Base-by-base conservation (phyloP, 2,797 vertebrate genomes). In the Stomatorhinus walkeri region DNA sequence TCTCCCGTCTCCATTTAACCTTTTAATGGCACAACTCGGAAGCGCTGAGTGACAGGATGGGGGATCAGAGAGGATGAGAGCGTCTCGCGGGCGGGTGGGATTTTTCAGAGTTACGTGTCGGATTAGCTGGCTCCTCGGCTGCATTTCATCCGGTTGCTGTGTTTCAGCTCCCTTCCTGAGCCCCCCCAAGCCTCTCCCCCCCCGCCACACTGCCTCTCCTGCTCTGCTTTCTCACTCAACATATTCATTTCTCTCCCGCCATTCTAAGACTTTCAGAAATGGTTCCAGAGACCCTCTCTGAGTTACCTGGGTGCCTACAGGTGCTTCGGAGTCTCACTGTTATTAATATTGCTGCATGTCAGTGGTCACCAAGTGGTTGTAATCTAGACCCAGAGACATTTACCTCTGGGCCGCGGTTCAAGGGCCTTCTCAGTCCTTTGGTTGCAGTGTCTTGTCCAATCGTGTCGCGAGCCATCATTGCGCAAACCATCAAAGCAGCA, bases 41-140 rank as follows among this genome's bases (percentile, higher is more conserved):
- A n/a, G 81, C 6, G 22, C 10, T 85, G 87, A 24, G 14, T 40
- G 48, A 16, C 72, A 24, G 4, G 72, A 48, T 19, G 84, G 59
- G 2, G 22, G 59, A 24, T 48, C 12, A 36, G 46, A 10, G 16
- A 32, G 12, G 72, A 85, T 32, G 28, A 49, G 12, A 68, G 54
- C 16, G 32, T 61, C 19, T 46, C 43, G 16, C 7, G 40, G 79
- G 24, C 2, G 46, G 56, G 61, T 40, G 56, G 79, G 52, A 85
- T 88, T 88, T 84, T 46, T 88, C 81, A 10, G 24, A 51, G 28
- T n/a, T 51, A 86, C 2, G 61, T 40, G 56, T 68, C 83, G 76
- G 88, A 89, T 89, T 86, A 89, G 84, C 7, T 2, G 10, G 59
- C 0, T 89, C 14, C 24, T 72, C 61, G 54, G 36, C 54, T 1